Percentiles rank a stretch among this genome's conserved stretches.
phyloP scores from a whole-genome alignment of 1,140 invertebrate genomes.

The Drosophila nikananu region DNA sequence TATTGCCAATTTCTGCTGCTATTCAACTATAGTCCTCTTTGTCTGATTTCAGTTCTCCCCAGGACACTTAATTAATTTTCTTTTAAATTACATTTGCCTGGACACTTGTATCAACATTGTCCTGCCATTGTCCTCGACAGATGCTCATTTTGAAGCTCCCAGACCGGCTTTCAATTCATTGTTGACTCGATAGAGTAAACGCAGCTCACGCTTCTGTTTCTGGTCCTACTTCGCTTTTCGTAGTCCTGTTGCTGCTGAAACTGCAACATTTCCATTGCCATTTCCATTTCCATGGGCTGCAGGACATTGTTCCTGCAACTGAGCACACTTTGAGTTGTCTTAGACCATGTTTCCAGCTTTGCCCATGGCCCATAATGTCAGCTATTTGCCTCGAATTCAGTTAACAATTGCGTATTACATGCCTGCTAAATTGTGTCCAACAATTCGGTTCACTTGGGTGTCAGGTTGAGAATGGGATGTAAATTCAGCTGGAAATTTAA shows the following conservation, averaged over 20 bases:
- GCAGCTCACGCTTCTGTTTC: constrained; percentile 22
- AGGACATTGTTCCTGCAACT: constrained; percentile 34
- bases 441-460: constrained; percentile 22
- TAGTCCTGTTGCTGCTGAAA: constrained; percentile 34
- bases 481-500: constrained; percentile 38
- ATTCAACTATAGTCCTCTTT: constrained; percentile 10
- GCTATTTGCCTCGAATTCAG: constrained; percentile 41
- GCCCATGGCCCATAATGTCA: constrained; percentile 31
- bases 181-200: constrained; percentile 70
- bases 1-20: constrained; percentile 29
- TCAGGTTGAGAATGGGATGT: constrained; percentile 5
- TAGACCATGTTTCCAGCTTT: constrained; percentile 22
- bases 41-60: constrained; percentile 7
- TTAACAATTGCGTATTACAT: constrained; percentile 53
- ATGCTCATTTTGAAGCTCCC: constrained; percentile 56
- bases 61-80: constrained; percentile 76
- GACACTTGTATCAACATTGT: constrained; percentile 67
- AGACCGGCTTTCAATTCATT: constrained; percentile 69
- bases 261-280: constrained; percentile 26
- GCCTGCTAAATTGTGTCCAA: constrained; percentile 29
- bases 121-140: constrained; percentile 32
- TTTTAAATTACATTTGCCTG: constrained; percentile 69
- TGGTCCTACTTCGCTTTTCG: constrained; percentile 5
- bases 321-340: constrained; percentile 37
- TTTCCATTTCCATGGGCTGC: constrained; percentile 31